Conservation (phyloP, 2,113 vertebrate species). For the Hydropotes inermis region DNA sequence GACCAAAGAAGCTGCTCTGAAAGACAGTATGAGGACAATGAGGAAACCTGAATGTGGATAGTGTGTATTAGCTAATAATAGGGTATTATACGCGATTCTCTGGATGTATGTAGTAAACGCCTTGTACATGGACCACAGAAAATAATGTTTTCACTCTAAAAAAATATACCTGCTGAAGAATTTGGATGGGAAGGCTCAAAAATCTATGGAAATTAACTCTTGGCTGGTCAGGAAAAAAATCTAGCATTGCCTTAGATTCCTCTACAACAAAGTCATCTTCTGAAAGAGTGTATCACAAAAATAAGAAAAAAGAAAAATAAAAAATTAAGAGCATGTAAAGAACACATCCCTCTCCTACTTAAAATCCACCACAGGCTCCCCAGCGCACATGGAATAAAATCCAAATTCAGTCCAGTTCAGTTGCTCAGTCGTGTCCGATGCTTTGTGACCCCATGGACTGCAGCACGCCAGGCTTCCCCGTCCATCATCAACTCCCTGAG, state of each 20-base stretch:
- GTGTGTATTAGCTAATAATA: neutral
- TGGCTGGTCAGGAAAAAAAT: neutral
- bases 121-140: neutral
- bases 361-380: neutral
- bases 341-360: neutral
- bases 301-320: neutral
- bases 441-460: neutral
- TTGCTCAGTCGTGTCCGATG: neutral
- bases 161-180: neutral
- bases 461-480: neutral
- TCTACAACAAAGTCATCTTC: neutral
- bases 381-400: neutral
- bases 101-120: neutral
- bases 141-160: neutral
- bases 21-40: neutral
- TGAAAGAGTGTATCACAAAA: neutral
- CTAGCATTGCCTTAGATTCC: neutral
- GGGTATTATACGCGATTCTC: neutral
- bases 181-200: neutral
- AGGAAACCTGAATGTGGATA: neutral
- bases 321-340: neutral
- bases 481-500: neutral
- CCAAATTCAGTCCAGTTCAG: neutral
- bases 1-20: neutral
- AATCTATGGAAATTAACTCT: neutral